Conservation (phyloP, 1,140 invertebrate species). For the Atta texana region DNA sequence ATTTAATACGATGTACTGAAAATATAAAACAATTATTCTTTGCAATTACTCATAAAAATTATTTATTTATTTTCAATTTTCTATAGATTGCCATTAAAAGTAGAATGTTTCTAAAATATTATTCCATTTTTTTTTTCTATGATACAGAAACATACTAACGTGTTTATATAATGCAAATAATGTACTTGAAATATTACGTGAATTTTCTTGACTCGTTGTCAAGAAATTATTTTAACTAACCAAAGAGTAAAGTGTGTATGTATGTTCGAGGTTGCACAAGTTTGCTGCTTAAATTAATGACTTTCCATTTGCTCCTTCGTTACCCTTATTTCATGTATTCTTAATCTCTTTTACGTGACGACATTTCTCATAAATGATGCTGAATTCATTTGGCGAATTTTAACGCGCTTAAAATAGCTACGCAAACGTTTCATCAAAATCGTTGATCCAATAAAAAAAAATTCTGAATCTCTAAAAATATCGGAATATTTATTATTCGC, state of each 20-base stretch:
- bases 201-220: not conserved
- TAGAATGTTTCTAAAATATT: not conserved
- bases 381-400: slow-evolving; percentile 10
- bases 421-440: slow-evolving; percentile 17
- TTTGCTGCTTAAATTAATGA: slow-evolving; percentile 40
- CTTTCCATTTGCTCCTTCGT: slow-evolving; percentile 16
- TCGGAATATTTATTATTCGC: slow-evolving; percentile 60
- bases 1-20: not conserved
- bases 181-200: not conserved
- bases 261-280: not conserved
- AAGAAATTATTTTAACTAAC: slow-evolving; percentile 41
- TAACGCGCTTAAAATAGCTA: slow-evolving; percentile 34
- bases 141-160: not conserved
- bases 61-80: not conserved
- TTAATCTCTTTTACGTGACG: slow-evolving; percentile 27
- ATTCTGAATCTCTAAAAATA: slow-evolving; percentile 49
- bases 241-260: not conserved
- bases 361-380: not conserved
- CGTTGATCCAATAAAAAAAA: slow-evolving; percentile 30
- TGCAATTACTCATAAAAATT: not conserved
- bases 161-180: slow-evolving; percentile 4
- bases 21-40: not conserved
- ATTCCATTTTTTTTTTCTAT: not conserved
- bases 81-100: not conserved
- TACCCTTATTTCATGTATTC: slow-evolving; percentile 26